Percentiles rank a stretch among this genome's conserved stretches.
Conservation (phyloP, 1,140 invertebrate genomes). For the Drosophila erecta region DNA sequence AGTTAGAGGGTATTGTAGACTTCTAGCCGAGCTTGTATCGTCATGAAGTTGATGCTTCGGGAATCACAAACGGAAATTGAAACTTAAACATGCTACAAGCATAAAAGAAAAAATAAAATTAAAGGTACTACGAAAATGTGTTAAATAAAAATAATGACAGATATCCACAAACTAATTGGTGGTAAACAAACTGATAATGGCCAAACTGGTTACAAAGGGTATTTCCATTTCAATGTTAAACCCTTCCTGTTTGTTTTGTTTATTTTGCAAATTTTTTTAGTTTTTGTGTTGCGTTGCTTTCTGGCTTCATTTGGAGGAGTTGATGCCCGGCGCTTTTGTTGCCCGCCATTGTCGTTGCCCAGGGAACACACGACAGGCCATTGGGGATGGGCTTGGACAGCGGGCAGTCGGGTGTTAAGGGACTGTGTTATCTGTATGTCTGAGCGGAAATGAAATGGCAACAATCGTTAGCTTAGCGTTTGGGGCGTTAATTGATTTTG, state of each 20-base stretch:
- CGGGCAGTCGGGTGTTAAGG: slow-evolving; percentile 13
- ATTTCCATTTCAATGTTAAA: background rate
- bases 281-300: slow-evolving; percentile 38
- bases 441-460: slow-evolving; percentile 54
- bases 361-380: slow-evolving; percentile 67
- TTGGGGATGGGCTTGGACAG: background rate
- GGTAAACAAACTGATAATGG: too few relatives aligned
- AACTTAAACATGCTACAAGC: too few relatives aligned
- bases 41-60: background rate
- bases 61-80: background rate
- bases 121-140: too few relatives aligned
- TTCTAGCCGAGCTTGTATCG: background rate
- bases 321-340: slow-evolving; percentile 76
- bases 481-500: slow-evolving; percentile 61
- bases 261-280: background rate
- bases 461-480: slow-evolving; percentile 55
- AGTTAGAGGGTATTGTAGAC: background rate
- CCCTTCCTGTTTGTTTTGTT: slow-evolving; percentile 5
- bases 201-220: background rate
- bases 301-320: slow-evolving; percentile 69
- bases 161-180: too few relatives aligned
- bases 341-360: slow-evolving; percentile 57
- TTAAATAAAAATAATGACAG: too few relatives aligned
- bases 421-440: slow-evolving; percentile 8
- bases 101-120: too few relatives aligned